phyloP scores from a whole-genome alignment of 2,888 invertebrate species.

The Cremastobaeus sp. region DNA sequence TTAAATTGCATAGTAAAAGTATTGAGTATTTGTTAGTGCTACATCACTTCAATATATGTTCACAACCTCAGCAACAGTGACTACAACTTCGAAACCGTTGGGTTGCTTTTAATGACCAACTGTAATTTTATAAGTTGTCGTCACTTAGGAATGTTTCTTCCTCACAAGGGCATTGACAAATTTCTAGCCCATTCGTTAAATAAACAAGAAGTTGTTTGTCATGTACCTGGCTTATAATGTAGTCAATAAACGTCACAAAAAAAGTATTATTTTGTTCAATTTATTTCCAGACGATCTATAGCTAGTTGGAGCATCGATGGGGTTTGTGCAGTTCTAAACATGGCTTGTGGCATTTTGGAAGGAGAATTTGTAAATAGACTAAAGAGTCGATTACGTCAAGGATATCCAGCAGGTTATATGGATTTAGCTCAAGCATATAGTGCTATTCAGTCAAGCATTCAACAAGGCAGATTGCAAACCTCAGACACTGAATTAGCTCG shows the following conservation, averaged over 20 bases:
- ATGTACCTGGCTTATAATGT: no score
- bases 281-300: slow-evolving; percentile 85
- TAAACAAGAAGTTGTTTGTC: no score
- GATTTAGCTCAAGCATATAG: slow-evolving; percentile 90
- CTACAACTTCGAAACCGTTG: no score
- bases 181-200: no score
- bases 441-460: slow-evolving; percentile 87
- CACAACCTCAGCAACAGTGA: no score
- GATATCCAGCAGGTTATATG: slow-evolving; percentile 88
- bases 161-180: no score
- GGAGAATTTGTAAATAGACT: slow-evolving; percentile 88
- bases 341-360: slow-evolving; percentile 92
- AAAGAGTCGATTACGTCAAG: slow-evolving; percentile 85
- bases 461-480: slow-evolving; percentile 88
- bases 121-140: no score
- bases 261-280: slow-evolving; percentile 37
- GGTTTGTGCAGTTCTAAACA: slow-evolving; percentile 97
- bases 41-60: no score
- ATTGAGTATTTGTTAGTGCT: no score
- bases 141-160: no score
- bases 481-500: slow-evolving; percentile 88
- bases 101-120: no score
- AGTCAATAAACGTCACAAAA: not conserved
- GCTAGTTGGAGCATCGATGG: slow-evolving; percentile 96
- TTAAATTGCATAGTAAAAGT: no score